Percentiles rank a stretch among this genome's conserved stretches.
phyloP scores from a whole-genome alignment of 2,888 invertebrate species.

The Tuta absoluta region DNA sequence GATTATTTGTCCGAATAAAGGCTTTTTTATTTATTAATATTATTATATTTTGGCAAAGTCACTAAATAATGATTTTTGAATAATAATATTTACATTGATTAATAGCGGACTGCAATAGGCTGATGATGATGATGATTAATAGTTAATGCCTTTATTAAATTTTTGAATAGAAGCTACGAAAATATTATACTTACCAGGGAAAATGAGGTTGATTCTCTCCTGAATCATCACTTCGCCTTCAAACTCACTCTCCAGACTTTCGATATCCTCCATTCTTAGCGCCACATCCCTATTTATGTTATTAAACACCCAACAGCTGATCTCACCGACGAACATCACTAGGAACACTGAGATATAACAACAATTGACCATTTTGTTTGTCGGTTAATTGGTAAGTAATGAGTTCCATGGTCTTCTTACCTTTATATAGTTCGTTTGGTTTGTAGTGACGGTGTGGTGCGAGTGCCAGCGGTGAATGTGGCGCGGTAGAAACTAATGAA shows the following conservation, averaged over 20 bases:
- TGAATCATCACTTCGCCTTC: slow-evolving; percentile 19
- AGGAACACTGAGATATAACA: neutral
- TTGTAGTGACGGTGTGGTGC: neutral
- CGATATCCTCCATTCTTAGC: slow-evolving; percentile 16
- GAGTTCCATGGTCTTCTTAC: slow-evolving; percentile 8
- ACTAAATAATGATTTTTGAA: too few species aligned
- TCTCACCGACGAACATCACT: neutral
- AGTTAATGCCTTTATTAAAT: too few species aligned
- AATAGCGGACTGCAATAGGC: too few species aligned
- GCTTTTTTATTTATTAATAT: too few species aligned
- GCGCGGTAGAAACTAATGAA: too few species aligned
- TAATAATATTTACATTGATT: too few species aligned
- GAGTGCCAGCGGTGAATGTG: neutral
- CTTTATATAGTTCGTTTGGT: slow-evolving; percentile 4
- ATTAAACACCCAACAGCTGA: slow-evolving; percentile 44
- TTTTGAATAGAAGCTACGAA: neutral
- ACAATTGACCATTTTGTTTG: slow-evolving; percentile 7
- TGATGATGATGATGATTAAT: too few species aligned
- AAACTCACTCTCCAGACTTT: slow-evolving; percentile 27
- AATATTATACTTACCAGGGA: slow-evolving; percentile 33
- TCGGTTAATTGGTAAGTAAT: slow-evolving; percentile 14
- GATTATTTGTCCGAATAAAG: too few species aligned
- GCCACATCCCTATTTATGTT: slow-evolving; percentile 35
- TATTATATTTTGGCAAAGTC: too few species aligned
- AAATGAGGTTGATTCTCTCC: slow-evolving; percentile 35